A percentile compares a stretch with the other conserved stretches of the same genome.
Evolutionary conservation across 2,113 vertebrate genomes (phyloP).

Genomic region (Tricholaema leucomelas): DNA sequence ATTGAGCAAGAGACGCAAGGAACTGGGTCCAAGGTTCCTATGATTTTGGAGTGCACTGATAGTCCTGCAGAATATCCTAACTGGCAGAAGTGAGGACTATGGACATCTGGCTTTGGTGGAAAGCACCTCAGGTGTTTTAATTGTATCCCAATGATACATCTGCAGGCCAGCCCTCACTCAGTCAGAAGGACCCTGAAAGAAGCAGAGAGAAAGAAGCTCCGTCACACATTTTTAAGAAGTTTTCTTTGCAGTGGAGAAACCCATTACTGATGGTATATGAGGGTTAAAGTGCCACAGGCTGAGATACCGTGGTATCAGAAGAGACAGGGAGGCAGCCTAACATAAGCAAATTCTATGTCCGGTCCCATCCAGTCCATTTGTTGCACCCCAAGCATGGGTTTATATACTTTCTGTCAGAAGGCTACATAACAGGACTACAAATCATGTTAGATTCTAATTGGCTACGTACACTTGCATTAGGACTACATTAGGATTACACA

Average conservation of each 20-base stretch:
- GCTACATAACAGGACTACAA: too few relatives aligned
- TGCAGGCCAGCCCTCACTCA: background rate
- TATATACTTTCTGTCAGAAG: too few relatives aligned
- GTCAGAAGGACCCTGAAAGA: background rate
- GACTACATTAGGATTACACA: too few relatives aligned
- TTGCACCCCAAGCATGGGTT: too few relatives aligned
- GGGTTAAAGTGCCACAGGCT: too few relatives aligned
- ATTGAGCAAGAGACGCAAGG: background rate
- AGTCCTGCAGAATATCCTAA: background rate
- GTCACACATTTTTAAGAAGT: background rate
- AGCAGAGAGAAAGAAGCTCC: background rate
- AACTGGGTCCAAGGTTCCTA: background rate
- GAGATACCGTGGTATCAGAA: too few relatives aligned
- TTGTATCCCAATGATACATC: too few relatives aligned
- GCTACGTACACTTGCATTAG: too few relatives aligned
- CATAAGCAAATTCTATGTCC: too few relatives aligned
- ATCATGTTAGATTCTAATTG: too few relatives aligned
- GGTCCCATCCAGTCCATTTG: too few relatives aligned
- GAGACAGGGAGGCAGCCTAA: too few relatives aligned
- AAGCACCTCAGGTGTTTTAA: background rate
- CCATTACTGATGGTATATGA: fast-evolving
- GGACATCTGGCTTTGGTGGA: background rate
- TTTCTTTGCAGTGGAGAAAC: background rate
- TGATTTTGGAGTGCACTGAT: background rate
- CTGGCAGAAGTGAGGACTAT: background rate